Evolutionary conservation across 2,113 vertebrate species (phyloP).

Genomic region (Antechinus stuartii): DNA sequence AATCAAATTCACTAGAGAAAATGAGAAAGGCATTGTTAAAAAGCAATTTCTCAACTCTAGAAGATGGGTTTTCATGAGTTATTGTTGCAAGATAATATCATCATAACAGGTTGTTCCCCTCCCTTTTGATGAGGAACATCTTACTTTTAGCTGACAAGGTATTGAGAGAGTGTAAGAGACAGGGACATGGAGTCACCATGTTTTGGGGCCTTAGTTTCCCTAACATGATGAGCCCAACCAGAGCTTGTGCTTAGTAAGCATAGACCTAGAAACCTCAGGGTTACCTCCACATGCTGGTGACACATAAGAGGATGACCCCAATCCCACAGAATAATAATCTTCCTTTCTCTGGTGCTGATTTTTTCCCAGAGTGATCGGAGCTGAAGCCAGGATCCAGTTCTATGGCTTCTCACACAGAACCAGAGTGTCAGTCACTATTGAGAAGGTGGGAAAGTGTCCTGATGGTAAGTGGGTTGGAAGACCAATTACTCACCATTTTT

Average conservation of each 20-base stretch:
- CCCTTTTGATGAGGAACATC: not conserved
- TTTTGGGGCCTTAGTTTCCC: not conserved
- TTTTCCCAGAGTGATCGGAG: not conserved
- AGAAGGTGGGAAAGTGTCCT: not conserved
- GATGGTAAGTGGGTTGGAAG: not conserved
- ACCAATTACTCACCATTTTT: not conserved
- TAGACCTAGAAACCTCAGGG: not conserved
- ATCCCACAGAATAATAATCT: not conserved
- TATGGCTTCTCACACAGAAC: not conserved
- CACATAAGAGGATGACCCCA: not conserved
- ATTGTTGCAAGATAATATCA: not conserved
- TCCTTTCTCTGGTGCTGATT: not conserved
- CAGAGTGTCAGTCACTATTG: not conserved
- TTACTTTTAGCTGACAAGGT: not conserved
- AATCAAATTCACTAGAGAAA: not conserved
- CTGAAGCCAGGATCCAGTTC: not conserved
- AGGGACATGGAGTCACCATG: not conserved
- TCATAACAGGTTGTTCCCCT: no score
- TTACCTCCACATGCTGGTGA: not conserved
- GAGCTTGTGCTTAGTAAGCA: not conserved
- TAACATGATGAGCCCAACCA: not conserved
- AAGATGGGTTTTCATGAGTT: not conserved
- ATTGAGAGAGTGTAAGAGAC: not conserved
- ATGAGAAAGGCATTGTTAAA: not conserved
- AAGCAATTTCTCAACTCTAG: not conserved